A percentile compares a stretch with the other conserved stretches of the same genome.
Conservation (phyloP, 2,113 vertebrate species). For the Onychorhynchus coronatus region DNA sequence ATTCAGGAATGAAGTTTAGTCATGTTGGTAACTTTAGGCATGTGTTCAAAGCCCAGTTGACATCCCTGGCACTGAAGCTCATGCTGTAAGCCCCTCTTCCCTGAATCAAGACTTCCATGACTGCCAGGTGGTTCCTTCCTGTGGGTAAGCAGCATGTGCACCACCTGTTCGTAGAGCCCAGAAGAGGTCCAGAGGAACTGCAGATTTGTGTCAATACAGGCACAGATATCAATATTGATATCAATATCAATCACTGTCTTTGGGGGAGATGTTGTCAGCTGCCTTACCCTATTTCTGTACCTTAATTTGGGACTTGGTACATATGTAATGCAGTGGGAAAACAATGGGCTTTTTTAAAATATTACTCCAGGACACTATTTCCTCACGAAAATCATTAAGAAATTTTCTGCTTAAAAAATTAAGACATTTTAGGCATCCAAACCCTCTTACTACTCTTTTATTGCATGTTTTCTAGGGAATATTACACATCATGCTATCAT, state of each 20-base stretch:
- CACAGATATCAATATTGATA: background rate
- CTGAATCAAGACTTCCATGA: background rate
- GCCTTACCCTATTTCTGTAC: background rate
- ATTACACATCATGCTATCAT: background rate
- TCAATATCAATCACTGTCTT: background rate
- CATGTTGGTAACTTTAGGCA: rapidly evolving
- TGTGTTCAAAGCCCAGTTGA: background rate
- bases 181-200: background rate
- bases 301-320: background rate
- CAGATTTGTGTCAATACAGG: background rate
- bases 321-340: background rate
- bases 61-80: background rate
- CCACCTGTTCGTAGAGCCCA: rapidly evolving
- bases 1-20: background rate
- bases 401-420: background rate
- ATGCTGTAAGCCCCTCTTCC: background rate
- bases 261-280: background rate
- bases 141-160: rapidly evolving
- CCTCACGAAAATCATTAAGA: background rate
- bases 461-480: background rate
- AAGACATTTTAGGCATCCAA: background rate
- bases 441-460: background rate
- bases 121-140: background rate
- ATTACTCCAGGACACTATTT: background rate
- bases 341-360: background rate